A percentile compares a stretch with the other conserved stretches of the same genome.
phyloP scores from a whole-genome alignment of 2,797 vertebrate species.

The Bradypodion pumilum region DNA sequence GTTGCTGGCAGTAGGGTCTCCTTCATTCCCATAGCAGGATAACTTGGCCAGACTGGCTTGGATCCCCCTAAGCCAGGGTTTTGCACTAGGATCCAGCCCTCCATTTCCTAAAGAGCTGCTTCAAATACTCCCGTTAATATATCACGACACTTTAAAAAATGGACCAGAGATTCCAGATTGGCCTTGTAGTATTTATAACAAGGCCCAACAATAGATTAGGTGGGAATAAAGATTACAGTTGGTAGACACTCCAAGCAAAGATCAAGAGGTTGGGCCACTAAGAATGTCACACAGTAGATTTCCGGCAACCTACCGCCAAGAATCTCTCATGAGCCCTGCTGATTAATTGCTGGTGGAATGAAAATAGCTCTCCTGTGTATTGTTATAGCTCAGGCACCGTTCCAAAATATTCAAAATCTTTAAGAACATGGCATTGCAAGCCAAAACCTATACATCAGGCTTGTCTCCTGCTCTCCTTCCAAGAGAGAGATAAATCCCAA shows the following conservation, averaged over 20 bases:
- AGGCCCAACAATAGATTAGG: neutral
- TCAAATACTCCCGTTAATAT: neutral
- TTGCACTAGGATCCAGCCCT: neutral
- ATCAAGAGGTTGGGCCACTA: too few relatives aligned
- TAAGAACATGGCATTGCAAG: neutral
- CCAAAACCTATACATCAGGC: neutral
- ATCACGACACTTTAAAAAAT: too few relatives aligned
- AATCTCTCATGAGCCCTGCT: neutral
- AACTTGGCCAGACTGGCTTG: too few relatives aligned
- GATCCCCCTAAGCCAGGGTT: neutral
- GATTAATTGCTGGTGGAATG: neutral
- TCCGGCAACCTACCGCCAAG: neutral
- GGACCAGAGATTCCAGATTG: too few relatives aligned
- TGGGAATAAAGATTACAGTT: neutral
- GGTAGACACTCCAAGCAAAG: too few relatives aligned
- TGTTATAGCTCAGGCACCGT: neutral
- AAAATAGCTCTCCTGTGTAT: neutral
- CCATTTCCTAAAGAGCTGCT: neutral
- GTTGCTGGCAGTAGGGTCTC: too few relatives aligned
- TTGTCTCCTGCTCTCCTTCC: too few relatives aligned
- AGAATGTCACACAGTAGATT: neutral
- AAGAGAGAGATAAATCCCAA: too few relatives aligned
- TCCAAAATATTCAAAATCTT: neutral
- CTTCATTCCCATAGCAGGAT: too few relatives aligned
- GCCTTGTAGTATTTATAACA: neutral